Base-by-base conservation (phyloP, 1,140 invertebrate genomes). In the Bombus breviceps region DNA sequence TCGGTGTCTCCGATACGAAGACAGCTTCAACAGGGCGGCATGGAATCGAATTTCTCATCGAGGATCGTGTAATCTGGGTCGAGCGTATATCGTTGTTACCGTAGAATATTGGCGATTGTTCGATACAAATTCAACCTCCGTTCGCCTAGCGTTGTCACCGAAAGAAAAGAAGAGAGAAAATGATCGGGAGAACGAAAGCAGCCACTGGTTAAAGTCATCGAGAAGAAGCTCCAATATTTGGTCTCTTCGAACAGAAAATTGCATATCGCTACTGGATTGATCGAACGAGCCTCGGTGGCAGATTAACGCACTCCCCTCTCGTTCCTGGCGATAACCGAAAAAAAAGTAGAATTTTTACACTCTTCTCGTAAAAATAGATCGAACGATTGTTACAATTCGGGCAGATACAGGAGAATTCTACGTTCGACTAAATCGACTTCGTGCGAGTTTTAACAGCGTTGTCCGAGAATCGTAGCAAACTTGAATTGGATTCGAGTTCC, bases 41-140 rank as follows among this genome's bases (percentile, higher is more conserved):
- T 22, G 47, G 8, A 68, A 81, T 85, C 77, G 71, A 62, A 73
- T 85, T 73, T 85, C 57, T 72, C 64, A 85, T 79, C 76, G 37
- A n/a, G n/a, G 39, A 43, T 59, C 80, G 47, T 28, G 83, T 53
- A 66, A 82, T 76, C 71, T 86, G 57, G 62, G 47, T 69, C 37
- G 47, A 34, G 18, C 18, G 66, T 74, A 43, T 53, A 53, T 68
- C 68, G 73, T 77, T 43, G 71, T 71, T 37, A 28, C 57, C 9
- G 32, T 68, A 25, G 22, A 66, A 53, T 41, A 41, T 69, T 59
- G 72, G 12, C 25, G 32, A 82, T 76, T 64, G 64, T 86, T 83
- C 53, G 47, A 59, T 86, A 71, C 80, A 62, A 75, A 86, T 75
- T 64, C 62, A 74, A 69, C 32, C 47, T 47, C 34, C 32, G 76